Percentiles rank a stretch among this genome's conserved stretches.
These are phyloP conservation scores for Sorex araneus DNA, from an alignment of 2,113 vertebrate genomes.

Conservation along the genomic window DNA sequence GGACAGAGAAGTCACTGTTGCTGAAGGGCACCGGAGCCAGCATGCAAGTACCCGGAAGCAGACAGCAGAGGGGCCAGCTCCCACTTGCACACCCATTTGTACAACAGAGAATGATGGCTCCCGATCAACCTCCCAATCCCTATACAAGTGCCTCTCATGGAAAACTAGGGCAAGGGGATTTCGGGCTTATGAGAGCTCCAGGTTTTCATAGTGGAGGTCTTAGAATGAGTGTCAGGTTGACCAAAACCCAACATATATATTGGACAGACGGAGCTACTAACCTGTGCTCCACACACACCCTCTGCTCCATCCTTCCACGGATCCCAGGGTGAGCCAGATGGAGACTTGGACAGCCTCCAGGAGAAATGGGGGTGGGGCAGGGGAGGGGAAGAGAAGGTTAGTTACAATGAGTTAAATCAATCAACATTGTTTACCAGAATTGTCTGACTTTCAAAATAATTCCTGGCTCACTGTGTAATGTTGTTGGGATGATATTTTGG, in stretches of 20 bases:
- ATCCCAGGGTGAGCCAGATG: background rate
- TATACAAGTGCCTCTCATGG: background rate
- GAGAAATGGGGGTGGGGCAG: background rate
- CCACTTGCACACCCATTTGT: background rate
- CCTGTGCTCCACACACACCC: background rate
- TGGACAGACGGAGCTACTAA: background rate
- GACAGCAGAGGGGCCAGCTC: background rate
- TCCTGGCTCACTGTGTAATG: conserved; percentile 58
- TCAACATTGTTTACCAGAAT: conserved; percentile 65
- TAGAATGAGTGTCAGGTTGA: background rate
- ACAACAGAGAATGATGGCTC: background rate
- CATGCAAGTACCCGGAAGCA: background rate
- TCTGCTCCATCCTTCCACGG: background rate
- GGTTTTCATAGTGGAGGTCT: background rate
- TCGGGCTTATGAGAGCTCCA: background rate
- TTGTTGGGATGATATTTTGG: conserved; percentile 39
- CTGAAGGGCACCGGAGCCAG: background rate
- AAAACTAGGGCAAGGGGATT: background rate
- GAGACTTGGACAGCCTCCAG: background rate
- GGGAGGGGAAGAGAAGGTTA: background rate
- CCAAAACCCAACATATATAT: background rate
- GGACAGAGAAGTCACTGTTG: background rate
- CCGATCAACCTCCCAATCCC: background rate
- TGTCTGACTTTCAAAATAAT: conserved; percentile 42
- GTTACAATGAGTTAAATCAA: conserved; percentile 53